Conservation (phyloP, 2,797 vertebrate genomes). For the Neomorphus geoffroyi region DNA sequence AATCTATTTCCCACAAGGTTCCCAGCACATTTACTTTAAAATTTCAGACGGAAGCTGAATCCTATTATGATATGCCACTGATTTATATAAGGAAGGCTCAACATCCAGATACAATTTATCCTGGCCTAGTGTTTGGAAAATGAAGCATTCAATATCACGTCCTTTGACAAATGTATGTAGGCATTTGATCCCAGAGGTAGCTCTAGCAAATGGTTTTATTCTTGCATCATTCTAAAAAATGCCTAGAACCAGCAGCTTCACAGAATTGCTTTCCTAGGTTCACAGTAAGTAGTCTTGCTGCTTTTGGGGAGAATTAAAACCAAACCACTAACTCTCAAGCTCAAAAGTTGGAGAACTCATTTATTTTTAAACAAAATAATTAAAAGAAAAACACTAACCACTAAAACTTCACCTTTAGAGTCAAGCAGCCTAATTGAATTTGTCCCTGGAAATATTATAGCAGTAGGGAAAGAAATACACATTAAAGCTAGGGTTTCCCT, state of each 20-base stretch:
- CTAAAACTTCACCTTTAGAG: slow-evolving; percentile 25
- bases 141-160: slow-evolving; percentile 73
- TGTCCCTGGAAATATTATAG: slow-evolving; percentile 11
- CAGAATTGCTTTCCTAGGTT: slow-evolving; percentile 33
- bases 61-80: slow-evolving; percentile 73
- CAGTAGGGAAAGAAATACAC: not conserved
- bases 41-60: slow-evolving; percentile 38
- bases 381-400: slow-evolving; percentile 15
- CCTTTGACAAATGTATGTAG: slow-evolving; percentile 71
- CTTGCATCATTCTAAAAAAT: slow-evolving; percentile 45
- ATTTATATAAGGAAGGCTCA: slow-evolving; percentile 71
- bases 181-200: slow-evolving; percentile 70
- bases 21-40: slow-evolving; percentile 47
- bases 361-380: slow-evolving; percentile 48
- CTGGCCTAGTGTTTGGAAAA: slow-evolving; percentile 73
- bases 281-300: not conserved
- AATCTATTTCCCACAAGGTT: slow-evolving; percentile 55
- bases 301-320: slow-evolving; percentile 7
- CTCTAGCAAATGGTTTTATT: slow-evolving; percentile 74
- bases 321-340: not conserved
- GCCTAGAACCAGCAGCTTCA: slow-evolving; percentile 27
- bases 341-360: slow-evolving; percentile 28
- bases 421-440: slow-evolving; percentile 27
- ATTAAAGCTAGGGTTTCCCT: not conserved
- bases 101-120: slow-evolving; percentile 73